Conservation (phyloP, 2,888 invertebrate genomes). For the Thera obeliscata region DNA sequence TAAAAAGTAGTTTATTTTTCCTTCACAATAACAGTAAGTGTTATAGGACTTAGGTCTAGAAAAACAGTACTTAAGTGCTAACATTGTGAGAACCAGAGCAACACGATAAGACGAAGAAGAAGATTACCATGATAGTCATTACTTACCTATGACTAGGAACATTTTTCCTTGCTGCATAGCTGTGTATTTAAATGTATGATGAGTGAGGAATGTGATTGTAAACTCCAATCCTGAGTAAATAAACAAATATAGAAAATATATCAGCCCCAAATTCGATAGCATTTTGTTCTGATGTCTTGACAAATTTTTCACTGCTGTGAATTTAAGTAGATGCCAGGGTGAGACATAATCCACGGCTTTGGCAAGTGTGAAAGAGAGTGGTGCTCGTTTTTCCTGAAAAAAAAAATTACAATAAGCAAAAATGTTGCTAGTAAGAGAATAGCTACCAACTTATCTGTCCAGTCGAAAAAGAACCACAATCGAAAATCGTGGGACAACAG, state of each 20-base stretch:
- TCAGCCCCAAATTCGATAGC: slow-evolving; percentile 88
- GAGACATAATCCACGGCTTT: slow-evolving; percentile 84
- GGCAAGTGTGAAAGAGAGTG: slow-evolving; percentile 86
- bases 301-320: slow-evolving; percentile 88
- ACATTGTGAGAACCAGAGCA: too few relatives aligned
- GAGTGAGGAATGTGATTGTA: slow-evolving; percentile 97
- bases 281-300: slow-evolving; percentile 85
- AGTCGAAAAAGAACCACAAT: too few relatives aligned
- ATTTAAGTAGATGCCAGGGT: slow-evolving; percentile 79
- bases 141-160: slow-evolving; percentile 95
- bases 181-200: slow-evolving; percentile 94
- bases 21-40: too few relatives aligned
- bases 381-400: slow-evolving; percentile 88
- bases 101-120: too few relatives aligned
- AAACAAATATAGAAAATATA: slow-evolving; percentile 96
- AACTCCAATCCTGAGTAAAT: slow-evolving; percentile 98
- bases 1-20: too few relatives aligned
- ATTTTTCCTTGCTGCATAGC: slow-evolving; percentile 99
- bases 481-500: too few relatives aligned
- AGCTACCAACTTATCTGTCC: too few relatives aligned
- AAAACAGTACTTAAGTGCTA: too few relatives aligned
- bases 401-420: neutral
- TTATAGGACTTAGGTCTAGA: too few relatives aligned
- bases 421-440: too few relatives aligned
- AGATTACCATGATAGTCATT: neutral